Base-by-base conservation (phyloP, 2,797 vertebrate genomes). In the Leuciscus waleckii region DNA sequence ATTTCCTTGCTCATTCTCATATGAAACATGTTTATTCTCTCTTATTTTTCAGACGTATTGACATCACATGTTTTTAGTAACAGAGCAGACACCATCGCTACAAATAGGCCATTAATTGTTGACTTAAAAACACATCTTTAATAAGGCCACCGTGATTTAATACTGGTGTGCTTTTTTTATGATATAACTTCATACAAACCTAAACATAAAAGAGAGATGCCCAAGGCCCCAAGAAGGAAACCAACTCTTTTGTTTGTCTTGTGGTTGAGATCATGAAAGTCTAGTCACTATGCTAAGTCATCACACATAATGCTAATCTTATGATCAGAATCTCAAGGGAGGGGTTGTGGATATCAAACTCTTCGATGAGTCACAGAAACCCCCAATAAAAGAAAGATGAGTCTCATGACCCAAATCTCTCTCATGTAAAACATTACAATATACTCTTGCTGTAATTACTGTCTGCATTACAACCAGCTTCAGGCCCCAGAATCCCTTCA, bases 371-470 rank as follows among this genome's bases (percentile, higher is more conserved):
- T 89, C 88, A 82, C 84, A 84, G 78, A 86, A 79, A 82, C 39
- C 43, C 79, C 54, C 46, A 54, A 82, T 67, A 77, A 75, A 83
- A 29, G 85, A 74, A 78, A 75, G 74, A 80, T 7, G 86, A 79
- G 29, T 73, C 37, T 83, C 69, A 74, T 85, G 70, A 86, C 68
- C 81, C 76, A 85, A 73, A 71, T 65, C 80, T 69, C 41, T 69
- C 43, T 58, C 73, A 86, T 89, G 79, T 86, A 67, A 75, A 37
- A 16, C 79, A 37, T 89, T 88, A 85, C 68, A 51, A 61, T 81
- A 79, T 43, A 23, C 29, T 86, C 88, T 87, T 61, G 46, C 77
- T 83, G 39, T 76, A 88, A 85, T 90, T 91, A 91, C 89, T 85
- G 85, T 86, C 85, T 90, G 63, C 17, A 65, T 58, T 76, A 56